phyloP scores from a whole-genome alignment of 1,140 invertebrate genomes.

The Drosophila obscura region DNA sequence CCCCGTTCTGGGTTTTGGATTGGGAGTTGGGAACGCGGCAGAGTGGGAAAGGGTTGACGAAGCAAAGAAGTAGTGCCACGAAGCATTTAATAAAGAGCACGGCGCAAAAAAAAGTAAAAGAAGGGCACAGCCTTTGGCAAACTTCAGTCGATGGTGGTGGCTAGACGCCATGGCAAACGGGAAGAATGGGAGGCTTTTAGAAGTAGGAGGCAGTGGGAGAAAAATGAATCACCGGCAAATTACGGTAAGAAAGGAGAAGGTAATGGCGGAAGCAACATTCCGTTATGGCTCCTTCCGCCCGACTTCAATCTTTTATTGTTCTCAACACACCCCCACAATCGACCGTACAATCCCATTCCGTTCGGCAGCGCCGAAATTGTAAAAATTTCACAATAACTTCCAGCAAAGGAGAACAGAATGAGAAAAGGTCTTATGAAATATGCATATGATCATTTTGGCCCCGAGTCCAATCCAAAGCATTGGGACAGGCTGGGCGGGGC shows the following conservation, averaged over 20 bases:
- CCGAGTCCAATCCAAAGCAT: conserved; percentile 26
- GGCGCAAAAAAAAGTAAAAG: not conserved
- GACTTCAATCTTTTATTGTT: conserved; percentile 46
- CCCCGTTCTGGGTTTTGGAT: too few relatives aligned
- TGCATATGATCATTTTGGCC: conserved; percentile 76
- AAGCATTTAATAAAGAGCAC: conserved; percentile 58
- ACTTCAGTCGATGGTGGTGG: conserved; percentile 3
- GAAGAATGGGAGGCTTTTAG: too few relatives aligned
- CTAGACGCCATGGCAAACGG: conserved; percentile 8
- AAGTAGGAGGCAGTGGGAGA: conserved; percentile 27
- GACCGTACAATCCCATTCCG: conserved; percentile 19
- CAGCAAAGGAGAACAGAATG: conserved; percentile 32
- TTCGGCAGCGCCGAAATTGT: conserved; percentile 42
- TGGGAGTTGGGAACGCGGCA: too few relatives aligned
- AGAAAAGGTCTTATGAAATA: conserved; percentile 77
- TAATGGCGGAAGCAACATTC: conserved; percentile 72
- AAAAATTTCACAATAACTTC: conserved; percentile 70
- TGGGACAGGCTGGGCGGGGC: not conserved
- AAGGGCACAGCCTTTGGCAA: not conserved
- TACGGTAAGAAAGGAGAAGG: conserved; percentile 67
- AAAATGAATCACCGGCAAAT: conserved; percentile 80
- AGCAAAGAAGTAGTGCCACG: conserved; percentile 44
- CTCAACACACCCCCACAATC: conserved; percentile 27
- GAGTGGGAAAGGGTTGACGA: too few relatives aligned
- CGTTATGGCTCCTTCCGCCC: conserved; percentile 63